phyloP scores from a whole-genome alignment of 2,113 vertebrate genomes.

The Lynx canadensis region DNA sequence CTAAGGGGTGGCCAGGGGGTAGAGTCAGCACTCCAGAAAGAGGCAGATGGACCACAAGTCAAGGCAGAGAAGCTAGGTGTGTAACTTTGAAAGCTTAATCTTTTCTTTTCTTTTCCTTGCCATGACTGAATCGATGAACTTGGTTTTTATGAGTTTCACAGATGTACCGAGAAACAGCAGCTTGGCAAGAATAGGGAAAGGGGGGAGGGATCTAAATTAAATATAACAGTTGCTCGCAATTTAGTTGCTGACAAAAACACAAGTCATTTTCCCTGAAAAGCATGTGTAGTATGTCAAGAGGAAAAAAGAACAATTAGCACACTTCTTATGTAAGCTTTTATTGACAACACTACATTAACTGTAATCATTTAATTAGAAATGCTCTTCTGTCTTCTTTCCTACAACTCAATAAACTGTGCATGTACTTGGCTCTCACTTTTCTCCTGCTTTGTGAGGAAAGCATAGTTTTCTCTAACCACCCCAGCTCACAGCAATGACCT shows the following conservation, averaged over 20 bases:
- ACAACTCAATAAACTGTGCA: not conserved
- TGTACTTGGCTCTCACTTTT: not conserved
- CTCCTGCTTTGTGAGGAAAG: not conserved
- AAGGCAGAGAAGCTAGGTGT: not conserved
- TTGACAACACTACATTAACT: not conserved
- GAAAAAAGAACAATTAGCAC: not conserved
- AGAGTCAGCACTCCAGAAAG: not conserved
- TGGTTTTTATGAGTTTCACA: slow-evolving; percentile 21
- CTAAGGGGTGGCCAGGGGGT: not conserved
- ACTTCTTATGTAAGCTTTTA: not conserved
- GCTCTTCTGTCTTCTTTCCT: not conserved
- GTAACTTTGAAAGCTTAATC: not conserved
- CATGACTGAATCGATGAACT: slow-evolving; percentile 14
- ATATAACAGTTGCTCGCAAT: slow-evolving; percentile 13
- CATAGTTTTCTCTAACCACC: not conserved
- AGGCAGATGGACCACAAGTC: not conserved
- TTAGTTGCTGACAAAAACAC: slow-evolving; percentile 45
- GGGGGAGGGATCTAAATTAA: not conserved
- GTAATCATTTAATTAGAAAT: slow-evolving; percentile 17
- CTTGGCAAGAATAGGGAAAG: not conserved
- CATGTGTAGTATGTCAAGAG: slow-evolving; percentile 38
- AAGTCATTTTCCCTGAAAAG: not conserved
- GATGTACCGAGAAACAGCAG: not conserved
- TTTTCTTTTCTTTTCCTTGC: not conserved
- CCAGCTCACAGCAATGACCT: not conserved